Percentiles rank a stretch among this genome's conserved stretches.
These are phyloP conservation scores for Coremacera marginata DNA, from an alignment of 2,888 invertebrate species.

Conservation along the genomic window DNA sequence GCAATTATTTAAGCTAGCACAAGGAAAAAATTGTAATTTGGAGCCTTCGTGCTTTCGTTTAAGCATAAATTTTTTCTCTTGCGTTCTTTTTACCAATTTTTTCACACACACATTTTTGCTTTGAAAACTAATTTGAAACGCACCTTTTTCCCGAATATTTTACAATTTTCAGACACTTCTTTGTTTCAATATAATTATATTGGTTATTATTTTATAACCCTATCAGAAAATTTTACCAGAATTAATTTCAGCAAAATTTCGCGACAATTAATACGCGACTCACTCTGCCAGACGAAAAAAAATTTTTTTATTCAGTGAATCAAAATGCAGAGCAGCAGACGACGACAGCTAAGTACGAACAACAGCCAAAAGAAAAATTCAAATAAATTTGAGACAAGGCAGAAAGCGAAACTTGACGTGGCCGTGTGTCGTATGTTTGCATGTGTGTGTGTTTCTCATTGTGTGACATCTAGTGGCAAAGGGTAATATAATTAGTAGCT, in stretches of 20 bases:
- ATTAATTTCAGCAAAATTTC: background rate
- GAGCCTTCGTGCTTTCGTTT: background rate
- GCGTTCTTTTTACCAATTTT: background rate
- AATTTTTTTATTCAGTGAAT: slow-evolving; percentile 10
- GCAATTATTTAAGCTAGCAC: background rate
- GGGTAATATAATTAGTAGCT: too few species aligned
- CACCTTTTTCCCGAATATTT: background rate
- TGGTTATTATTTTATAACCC: background rate
- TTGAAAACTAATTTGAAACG: too few species aligned
- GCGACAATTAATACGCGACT: background rate
- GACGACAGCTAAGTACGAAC: slow-evolving; percentile 5
- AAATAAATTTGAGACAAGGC: background rate
- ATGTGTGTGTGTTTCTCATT: background rate
- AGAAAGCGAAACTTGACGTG: slow-evolving; percentile 26
- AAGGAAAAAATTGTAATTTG: background rate
- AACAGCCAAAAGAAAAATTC: background rate
- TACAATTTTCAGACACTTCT: background rate
- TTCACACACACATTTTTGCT: background rate
- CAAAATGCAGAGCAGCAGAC: background rate
- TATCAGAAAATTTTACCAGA: background rate
- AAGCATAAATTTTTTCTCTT: background rate
- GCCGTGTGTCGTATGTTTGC: slow-evolving; percentile 3
- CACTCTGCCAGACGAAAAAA: background rate
- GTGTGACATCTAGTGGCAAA: slow-evolving; percentile 4
- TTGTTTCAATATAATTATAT: background rate